These are phyloP conservation scores for Motacilla alba DNA, from an alignment of 2,113 vertebrate species.

Conservation along the genomic window DNA sequence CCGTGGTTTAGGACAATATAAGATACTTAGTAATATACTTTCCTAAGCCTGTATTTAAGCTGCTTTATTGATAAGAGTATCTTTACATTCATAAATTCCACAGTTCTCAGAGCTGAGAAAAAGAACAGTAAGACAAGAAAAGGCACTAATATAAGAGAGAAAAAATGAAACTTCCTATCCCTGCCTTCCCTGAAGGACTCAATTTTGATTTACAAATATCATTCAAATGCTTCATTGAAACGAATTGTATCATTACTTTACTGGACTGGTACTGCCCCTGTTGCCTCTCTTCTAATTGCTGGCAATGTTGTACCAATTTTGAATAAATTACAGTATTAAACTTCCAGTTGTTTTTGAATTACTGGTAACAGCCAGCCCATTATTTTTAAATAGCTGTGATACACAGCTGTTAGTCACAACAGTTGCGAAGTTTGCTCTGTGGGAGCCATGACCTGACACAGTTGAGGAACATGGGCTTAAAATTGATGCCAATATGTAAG, in stretches of 20 bases:
- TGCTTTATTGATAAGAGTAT: neutral
- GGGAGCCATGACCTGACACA: neutral
- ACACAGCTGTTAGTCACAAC: neutral
- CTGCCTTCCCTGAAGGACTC: neutral
- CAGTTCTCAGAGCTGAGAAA: neutral
- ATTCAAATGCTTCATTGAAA: neutral
- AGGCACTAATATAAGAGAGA: neutral
- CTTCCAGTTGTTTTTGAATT: neutral
- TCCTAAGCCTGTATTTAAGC: neutral
- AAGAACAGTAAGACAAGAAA: neutral
- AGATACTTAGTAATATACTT: neutral
- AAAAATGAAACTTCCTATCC: neutral
- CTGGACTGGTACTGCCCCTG: neutral
- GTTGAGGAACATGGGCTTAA: neutral
- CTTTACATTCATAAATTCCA: neutral
- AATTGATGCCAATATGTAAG: neutral
- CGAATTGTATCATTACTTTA: neutral
- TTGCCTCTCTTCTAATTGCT: neutral
- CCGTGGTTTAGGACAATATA: neutral
- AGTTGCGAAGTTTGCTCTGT: neutral
- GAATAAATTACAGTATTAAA: slow-evolving; percentile 17
- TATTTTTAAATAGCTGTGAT: neutral
- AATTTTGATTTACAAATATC: neutral
- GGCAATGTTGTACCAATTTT: neutral
- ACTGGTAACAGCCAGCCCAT: neutral